A percentile compares a stretch with the other conserved stretches of the same genome.
Evolutionary conservation across 2,113 vertebrate species (phyloP).

Genomic region (Phylloscopus trochilus): DNA sequence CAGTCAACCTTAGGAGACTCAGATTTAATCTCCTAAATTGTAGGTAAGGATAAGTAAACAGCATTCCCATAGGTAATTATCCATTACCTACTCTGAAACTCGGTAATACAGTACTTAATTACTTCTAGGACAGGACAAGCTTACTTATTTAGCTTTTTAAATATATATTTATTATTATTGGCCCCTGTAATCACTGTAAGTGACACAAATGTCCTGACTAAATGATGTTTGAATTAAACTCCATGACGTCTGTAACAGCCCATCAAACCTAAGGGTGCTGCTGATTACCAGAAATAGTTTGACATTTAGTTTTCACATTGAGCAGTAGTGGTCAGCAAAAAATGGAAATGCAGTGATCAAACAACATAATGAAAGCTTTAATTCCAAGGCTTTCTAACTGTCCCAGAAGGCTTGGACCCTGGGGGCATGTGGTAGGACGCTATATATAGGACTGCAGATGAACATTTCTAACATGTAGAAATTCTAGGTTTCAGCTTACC

Average conservation of each 20-base stretch:
- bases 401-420: background rate
- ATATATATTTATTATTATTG: background rate
- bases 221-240: background rate
- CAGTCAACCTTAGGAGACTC: background rate
- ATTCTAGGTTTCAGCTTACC: background rate
- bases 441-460: accelerated
- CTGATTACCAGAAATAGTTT: background rate
- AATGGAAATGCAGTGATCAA: background rate
- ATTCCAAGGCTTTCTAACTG: background rate
- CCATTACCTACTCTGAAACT: background rate
- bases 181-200: background rate
- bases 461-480: background rate
- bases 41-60: constrained; percentile 10
- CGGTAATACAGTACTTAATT: background rate
- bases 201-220: background rate
- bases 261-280: background rate
- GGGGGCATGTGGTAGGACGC: accelerated
- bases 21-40: background rate
- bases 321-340: background rate
- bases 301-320: background rate
- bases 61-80: background rate
- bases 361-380: background rate
- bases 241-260: background rate
- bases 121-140: background rate
- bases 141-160: background rate